Evolutionary conservation across 2,113 vertebrate species (phyloP).

Genomic region (Lamprotornis superbus): DNA sequence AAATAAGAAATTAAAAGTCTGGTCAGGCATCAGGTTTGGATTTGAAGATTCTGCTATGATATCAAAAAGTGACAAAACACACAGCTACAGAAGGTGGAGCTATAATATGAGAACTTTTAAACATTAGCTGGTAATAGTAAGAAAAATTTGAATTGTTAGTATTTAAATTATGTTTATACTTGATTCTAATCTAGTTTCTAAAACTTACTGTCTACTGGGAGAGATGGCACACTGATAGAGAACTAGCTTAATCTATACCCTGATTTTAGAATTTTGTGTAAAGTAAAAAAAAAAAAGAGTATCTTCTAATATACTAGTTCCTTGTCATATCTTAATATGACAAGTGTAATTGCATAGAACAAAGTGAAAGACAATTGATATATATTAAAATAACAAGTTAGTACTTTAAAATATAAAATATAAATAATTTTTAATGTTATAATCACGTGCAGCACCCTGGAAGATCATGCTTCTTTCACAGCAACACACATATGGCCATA

Average conservation of each 20-base stretch:
- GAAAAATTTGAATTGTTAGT: not conserved
- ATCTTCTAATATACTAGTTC: not conserved
- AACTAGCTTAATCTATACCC: not conserved
- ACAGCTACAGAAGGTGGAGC: not conserved
- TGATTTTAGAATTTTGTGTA: not conserved
- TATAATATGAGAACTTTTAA: not conserved
- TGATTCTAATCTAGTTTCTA: not conserved
- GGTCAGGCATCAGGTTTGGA: not conserved
- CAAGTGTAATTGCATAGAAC: not conserved
- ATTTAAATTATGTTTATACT: not conserved
- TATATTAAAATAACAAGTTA: not conserved
- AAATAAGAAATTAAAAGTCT: not conserved
- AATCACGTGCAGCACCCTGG: not conserved
- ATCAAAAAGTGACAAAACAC: not conserved
- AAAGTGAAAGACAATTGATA: not conserved
- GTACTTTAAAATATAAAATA: not conserved
- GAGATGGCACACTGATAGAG: not conserved
- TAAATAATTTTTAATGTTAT: not conserved
- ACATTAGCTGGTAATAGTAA: not conserved
- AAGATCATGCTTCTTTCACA: not conserved
- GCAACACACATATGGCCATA: not conserved
- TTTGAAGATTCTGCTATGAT: not conserved
- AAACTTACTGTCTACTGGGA: not conserved
- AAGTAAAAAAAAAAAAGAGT: not conserved
- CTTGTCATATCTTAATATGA: not conserved